Evolutionary conservation across 1,140 invertebrate genomes (phyloP).

Genomic region (Tetramorium simillimum): DNA sequence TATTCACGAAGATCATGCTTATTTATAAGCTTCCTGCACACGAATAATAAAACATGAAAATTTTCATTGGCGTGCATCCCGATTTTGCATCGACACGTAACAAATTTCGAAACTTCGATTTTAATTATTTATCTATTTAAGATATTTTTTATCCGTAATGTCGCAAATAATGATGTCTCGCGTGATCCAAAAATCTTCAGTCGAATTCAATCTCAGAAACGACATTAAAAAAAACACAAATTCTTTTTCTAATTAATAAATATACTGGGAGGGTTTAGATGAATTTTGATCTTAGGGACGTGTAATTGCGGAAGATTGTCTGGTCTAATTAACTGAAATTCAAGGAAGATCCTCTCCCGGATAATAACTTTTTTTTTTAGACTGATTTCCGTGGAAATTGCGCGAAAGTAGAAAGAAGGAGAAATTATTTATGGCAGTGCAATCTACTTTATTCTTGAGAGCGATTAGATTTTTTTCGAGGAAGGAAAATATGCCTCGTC

Average conservation of each 20-base stretch:
- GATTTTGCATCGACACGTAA: not conserved
- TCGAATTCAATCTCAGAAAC: not conserved
- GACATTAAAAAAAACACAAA: not conserved
- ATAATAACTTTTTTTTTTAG: constrained; percentile 3
- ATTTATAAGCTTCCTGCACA: constrained; percentile 6
- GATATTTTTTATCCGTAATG: not conserved
- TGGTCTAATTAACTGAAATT: constrained; percentile 18
- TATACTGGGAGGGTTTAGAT: not conserved
- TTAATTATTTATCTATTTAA: constrained; percentile 33
- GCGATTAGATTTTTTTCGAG: constrained; percentile 20
- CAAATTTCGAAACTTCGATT: not conserved
- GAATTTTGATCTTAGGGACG: not conserved
- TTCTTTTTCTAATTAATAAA: constrained; percentile 4
- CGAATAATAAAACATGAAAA: constrained; percentile 22
- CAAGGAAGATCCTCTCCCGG: not conserved
- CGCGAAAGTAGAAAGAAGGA: not conserved
- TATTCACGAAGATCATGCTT: constrained; percentile 6
- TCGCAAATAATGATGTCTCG: not conserved
- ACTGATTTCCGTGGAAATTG: constrained; percentile 9
- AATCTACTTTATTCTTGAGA: constrained; percentile 32
- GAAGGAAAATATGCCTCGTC: not conserved
- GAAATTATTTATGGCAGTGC: constrained; percentile 22
- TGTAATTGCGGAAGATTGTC: not conserved
- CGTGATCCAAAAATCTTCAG: not conserved
- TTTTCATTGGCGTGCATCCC: not conserved